Percentiles rank a stretch among this genome's conserved stretches.
These are phyloP conservation scores for Scrobipalpa atriplicella DNA, from an alignment of 2,888 invertebrate species.

Conservation along the genomic window DNA sequence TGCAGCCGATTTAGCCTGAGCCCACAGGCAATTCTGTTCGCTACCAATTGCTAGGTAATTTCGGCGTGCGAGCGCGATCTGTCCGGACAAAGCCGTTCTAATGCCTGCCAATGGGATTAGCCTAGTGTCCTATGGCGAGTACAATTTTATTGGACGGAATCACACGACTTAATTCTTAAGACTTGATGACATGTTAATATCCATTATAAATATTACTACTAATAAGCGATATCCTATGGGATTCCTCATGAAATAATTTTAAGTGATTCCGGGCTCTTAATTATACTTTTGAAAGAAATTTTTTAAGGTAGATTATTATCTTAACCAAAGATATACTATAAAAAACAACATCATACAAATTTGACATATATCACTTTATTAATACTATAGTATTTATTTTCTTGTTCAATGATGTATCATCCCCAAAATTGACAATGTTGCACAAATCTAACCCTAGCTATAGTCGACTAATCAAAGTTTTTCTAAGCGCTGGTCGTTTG, in stretches of 20 bases:
- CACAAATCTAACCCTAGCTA: background rate
- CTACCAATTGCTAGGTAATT: conserved; percentile 82
- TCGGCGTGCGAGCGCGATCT: conserved; percentile 78
- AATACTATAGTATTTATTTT: too few species aligned
- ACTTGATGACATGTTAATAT: conserved; percentile 35
- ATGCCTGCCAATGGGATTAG: conserved; percentile 80
- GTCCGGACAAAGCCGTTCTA: conserved; percentile 79
- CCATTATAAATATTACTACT: background rate
- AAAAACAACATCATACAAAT: too few species aligned
- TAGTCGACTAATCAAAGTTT: conserved; percentile 69
- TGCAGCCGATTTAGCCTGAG: conserved; percentile 82
- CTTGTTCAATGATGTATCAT: too few species aligned
- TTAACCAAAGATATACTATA: too few species aligned
- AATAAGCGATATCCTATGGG: too few species aligned
- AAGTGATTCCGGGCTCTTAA: too few species aligned
- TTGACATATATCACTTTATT: too few species aligned
- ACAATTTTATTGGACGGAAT: conserved; percentile 75
- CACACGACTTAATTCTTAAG: conserved; percentile 63
- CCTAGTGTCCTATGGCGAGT: conserved; percentile 72
- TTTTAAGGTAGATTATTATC: too few species aligned
- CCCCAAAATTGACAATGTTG: background rate
- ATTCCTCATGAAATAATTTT: too few species aligned
- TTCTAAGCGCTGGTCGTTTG: conserved; percentile 72
- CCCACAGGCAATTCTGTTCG: conserved; percentile 76
- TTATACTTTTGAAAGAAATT: too few species aligned